Conservation (phyloP, 2,888 invertebrate genomes). For the Rotaria macrura region DNA sequence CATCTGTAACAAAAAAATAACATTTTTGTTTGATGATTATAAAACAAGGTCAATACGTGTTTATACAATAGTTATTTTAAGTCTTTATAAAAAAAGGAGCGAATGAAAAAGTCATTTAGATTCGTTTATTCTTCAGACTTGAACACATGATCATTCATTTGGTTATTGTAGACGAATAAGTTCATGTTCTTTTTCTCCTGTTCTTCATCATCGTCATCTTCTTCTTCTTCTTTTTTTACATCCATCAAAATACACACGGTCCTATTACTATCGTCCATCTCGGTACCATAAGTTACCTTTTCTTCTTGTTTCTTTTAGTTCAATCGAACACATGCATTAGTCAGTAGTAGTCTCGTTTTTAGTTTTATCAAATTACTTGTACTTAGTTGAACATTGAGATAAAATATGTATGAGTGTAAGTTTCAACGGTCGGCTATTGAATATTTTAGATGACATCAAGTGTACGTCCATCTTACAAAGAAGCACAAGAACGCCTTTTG, state of each 20-base stretch:
- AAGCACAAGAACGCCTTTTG: conserved; percentile 13
- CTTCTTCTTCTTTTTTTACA: background rate
- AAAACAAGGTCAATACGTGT: background rate
- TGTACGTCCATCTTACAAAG: background rate
- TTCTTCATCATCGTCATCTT: background rate
- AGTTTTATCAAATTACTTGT: background rate
- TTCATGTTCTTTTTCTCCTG: background rate
- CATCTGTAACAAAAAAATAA: background rate
- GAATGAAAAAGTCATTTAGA: no score
- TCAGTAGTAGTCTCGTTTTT: no score
- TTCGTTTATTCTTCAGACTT: background rate
- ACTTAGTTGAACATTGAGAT: background rate
- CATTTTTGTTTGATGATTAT: background rate
- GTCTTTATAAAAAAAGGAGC: background rate
- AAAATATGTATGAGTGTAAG: background rate
- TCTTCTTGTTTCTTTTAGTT: background rate
- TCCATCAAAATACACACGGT: background rate
- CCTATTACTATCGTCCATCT: background rate
- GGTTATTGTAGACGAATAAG: background rate
- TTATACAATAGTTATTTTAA: no score
- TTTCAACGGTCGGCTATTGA: background rate
- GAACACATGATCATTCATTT: background rate
- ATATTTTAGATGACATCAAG: background rate
- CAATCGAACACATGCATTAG: background rate
- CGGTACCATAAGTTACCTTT: background rate